phyloP scores from a whole-genome alignment of 37 sponge, comb jelly and placozoan genomes.

The Ianthella basta region DNA sequence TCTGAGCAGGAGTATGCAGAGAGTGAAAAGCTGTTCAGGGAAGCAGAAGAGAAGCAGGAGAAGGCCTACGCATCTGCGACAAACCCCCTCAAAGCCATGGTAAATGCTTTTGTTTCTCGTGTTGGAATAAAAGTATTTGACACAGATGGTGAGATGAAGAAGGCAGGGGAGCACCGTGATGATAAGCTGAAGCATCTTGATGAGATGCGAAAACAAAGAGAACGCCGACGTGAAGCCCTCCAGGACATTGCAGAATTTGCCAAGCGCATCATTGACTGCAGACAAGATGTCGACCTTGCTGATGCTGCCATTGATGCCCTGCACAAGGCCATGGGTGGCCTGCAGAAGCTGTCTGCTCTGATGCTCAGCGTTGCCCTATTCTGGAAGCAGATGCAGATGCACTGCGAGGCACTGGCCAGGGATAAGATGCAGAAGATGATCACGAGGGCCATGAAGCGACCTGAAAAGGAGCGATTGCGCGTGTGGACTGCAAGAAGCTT shows the following conservation, averaged over 20 bases:
- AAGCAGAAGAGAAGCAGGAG: neutral
- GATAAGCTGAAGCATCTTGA: slow-evolving; percentile 28
- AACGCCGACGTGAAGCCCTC: slow-evolving; percentile 33
- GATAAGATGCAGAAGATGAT: slow-evolving; percentile 28
- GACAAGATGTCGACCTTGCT: slow-evolving; percentile 29
- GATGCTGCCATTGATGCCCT: slow-evolving; percentile 49
- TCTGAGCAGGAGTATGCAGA: neutral
- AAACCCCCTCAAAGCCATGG: neutral
- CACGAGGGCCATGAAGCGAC: slow-evolving; percentile 34
- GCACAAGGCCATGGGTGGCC: slow-evolving; percentile 54
- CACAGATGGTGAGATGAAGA: neutral
- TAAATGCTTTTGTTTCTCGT: neutral
- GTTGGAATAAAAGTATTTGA: neutral
- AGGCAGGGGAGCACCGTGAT: neutral
- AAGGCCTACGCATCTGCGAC: neutral
- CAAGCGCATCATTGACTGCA: slow-evolving; percentile 23
- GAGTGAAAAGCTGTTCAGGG: neutral
- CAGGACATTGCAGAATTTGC: slow-evolving; percentile 32
- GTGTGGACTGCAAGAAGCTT: slow-evolving; percentile 48
- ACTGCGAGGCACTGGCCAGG: slow-evolving; percentile 46
- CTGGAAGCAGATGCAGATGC: slow-evolving; percentile 64
- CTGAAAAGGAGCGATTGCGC: slow-evolving; percentile 45
- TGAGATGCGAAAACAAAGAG: slow-evolving; percentile 6
- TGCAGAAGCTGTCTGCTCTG: slow-evolving; percentile 58
- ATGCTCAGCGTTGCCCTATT: slow-evolving; percentile 71